These are phyloP conservation scores for Tragulus kanchil DNA, from an alignment of 2,113 vertebrate genomes.

Conservation along the genomic window DNA sequence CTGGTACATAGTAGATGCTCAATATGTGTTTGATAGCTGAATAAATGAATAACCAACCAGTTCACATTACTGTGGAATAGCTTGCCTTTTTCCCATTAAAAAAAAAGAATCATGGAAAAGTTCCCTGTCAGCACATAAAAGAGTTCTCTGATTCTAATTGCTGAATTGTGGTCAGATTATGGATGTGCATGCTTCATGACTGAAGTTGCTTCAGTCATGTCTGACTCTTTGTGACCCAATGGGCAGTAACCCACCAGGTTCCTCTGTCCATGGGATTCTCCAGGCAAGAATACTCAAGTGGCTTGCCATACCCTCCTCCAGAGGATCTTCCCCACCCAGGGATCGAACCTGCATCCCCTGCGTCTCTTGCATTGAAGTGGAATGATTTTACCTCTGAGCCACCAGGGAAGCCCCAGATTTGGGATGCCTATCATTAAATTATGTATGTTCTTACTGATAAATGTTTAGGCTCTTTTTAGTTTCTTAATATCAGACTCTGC, in stretches of 20 bases:
- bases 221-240: too few species aligned
- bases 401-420: too few species aligned
- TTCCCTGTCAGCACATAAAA: accelerated
- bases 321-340: too few species aligned
- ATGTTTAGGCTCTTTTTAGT: neutral
- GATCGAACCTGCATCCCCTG: too few species aligned
- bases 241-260: too few species aligned
- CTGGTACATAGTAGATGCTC: neutral
- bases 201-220: too few species aligned
- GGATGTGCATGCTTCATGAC: too few species aligned
- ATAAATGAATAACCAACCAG: neutral
- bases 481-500: neutral
- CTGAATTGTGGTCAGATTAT: neutral
- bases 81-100: neutral
- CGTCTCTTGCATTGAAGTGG: too few species aligned
- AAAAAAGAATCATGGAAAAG: neutral
- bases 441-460: neutral
- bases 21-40: neutral
- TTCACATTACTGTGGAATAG: neutral
- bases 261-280: too few species aligned
- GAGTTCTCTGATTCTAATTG: neutral
- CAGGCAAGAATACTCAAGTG: too few species aligned
- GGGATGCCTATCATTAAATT: neutral
- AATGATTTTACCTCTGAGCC: too few species aligned
- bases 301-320: too few species aligned